Percentiles rank a stretch among this genome's conserved stretches.
Conservation (phyloP, 2,888 invertebrate genomes). For the Thymelicus lineola region DNA sequence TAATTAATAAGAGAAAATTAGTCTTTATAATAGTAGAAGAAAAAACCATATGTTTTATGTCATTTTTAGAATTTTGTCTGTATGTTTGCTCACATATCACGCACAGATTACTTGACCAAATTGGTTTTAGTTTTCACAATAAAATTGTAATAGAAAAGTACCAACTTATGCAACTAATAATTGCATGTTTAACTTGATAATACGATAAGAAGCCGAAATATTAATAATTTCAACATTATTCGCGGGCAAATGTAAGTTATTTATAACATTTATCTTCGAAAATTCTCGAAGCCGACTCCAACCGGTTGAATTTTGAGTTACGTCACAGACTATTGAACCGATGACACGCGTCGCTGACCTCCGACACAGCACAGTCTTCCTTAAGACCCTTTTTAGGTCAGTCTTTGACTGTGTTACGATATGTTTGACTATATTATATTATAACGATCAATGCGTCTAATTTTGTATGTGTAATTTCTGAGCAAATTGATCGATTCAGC, state of each 20-base stretch:
- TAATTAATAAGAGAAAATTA: too few species aligned
- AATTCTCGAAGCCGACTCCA: slow-evolving; percentile 42
- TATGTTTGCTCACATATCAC: too few species aligned
- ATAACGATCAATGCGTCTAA: neutral
- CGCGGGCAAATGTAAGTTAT: neutral
- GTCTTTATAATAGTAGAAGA: too few species aligned
- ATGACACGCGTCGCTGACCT: slow-evolving; percentile 64
- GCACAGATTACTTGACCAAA: too few species aligned
- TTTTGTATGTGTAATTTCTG: neutral
- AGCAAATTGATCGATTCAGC: neutral
- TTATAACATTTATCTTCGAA: slow-evolving; percentile 9
- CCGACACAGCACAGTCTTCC: slow-evolving; percentile 63
- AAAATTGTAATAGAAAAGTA: too few species aligned
- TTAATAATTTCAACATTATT: too few species aligned
- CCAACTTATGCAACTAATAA: too few species aligned
- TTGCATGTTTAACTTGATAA: too few species aligned
- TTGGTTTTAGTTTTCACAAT: too few species aligned
- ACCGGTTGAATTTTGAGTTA: slow-evolving; percentile 66
- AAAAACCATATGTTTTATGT: too few species aligned
- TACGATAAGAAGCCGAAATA: too few species aligned
- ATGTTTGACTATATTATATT: slow-evolving; percentile 16
- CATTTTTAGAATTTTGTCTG: too few species aligned
- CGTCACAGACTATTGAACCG: slow-evolving; percentile 69
- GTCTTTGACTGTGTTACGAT: slow-evolving; percentile 49
- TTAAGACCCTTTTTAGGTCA: slow-evolving; percentile 64